Evolutionary conservation across 2,888 invertebrate species (phyloP).

Genomic region (Podabrus alpinus): DNA sequence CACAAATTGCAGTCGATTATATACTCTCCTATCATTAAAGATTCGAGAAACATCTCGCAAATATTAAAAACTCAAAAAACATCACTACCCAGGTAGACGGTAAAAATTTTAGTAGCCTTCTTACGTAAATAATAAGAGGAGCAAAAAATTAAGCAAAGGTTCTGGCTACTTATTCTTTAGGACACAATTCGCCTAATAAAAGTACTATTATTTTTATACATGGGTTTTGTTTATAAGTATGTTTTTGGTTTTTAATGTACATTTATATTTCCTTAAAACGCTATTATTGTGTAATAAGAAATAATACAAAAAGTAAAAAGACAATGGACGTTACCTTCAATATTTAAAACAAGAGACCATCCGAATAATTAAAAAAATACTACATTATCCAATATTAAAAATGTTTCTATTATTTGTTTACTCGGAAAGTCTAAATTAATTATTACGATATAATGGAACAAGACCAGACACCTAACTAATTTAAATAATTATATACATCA

Average conservation of each 20-base stretch:
- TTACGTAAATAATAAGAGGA: not conserved
- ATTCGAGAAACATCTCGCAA: constrained; percentile 7
- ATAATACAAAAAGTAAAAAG: constrained; percentile 22
- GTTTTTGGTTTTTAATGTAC: constrained; percentile 16
- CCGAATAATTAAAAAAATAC: constrained; percentile 2
- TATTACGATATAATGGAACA: constrained; percentile 10
- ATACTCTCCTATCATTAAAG: constrained; percentile 9
- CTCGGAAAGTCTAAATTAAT: constrained; percentile 10
- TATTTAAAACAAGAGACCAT: constrained; percentile 11
- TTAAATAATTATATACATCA: constrained; percentile 19
- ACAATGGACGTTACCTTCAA: constrained; percentile 21
- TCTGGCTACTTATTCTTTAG: not conserved
- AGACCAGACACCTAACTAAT: constrained; percentile 23
- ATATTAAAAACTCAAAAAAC: constrained; percentile 10
- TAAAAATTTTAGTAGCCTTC: constrained; percentile 7
- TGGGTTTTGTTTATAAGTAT: constrained; percentile 1
- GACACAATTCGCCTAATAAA: not conserved
- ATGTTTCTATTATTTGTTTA: not conserved
- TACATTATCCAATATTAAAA: constrained; percentile 3
- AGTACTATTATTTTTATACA: not conserved
- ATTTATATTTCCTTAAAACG: constrained; percentile 13
- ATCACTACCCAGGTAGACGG: constrained; percentile 13
- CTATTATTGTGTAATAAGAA: constrained; percentile 11
- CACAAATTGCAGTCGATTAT: constrained; percentile 26
- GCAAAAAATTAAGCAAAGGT: not conserved